A percentile compares a stretch with the other conserved stretches of the same genome.
Conservation (phyloP, 1,140 invertebrate species). For the Brachionus rotundiformis region DNA sequence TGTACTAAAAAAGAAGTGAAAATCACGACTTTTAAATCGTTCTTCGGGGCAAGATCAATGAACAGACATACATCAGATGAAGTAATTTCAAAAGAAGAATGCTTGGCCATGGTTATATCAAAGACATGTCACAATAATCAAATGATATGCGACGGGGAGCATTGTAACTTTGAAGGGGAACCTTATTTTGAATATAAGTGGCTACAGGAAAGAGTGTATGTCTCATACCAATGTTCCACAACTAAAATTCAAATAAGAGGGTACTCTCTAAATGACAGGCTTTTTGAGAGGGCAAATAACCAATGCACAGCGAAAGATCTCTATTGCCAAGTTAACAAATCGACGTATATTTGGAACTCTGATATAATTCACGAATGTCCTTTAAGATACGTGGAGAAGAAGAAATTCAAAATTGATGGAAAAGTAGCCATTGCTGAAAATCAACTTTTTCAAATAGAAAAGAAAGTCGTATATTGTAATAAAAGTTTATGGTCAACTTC, state of each 20-base stretch:
- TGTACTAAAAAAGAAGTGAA: slow-evolving; percentile 20
- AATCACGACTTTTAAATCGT: slow-evolving; percentile 26
- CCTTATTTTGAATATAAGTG: background rate
- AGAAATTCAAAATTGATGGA: background rate
- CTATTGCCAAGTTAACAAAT: slow-evolving; percentile 17
- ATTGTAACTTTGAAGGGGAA: slow-evolving; percentile 19
- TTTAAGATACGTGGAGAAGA: slow-evolving; percentile 1
- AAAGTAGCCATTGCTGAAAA: slow-evolving; percentile 18
- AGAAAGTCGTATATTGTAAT: background rate
- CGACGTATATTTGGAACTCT: slow-evolving; percentile 10
- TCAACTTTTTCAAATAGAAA: slow-evolving; percentile 24
- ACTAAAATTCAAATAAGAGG: slow-evolving; percentile 21
- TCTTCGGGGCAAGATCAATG: slow-evolving; percentile 21
- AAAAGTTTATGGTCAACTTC: slow-evolving; percentile 13
- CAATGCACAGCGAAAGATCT: background rate
- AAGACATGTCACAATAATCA: slow-evolving; percentile 21
- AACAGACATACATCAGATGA: background rate
- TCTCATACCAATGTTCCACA: slow-evolving; percentile 10
- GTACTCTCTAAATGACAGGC: background rate
- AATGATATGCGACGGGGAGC: slow-evolving; percentile 9
- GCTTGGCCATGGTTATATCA: slow-evolving; percentile 36
- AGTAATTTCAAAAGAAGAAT: slow-evolving; percentile 14
- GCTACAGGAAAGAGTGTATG: background rate
- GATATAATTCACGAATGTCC: slow-evolving; percentile 25
- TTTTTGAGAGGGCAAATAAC: background rate